phyloP scores from a whole-genome alignment of 2,113 vertebrate genomes.

The Irena cyanogastra region DNA sequence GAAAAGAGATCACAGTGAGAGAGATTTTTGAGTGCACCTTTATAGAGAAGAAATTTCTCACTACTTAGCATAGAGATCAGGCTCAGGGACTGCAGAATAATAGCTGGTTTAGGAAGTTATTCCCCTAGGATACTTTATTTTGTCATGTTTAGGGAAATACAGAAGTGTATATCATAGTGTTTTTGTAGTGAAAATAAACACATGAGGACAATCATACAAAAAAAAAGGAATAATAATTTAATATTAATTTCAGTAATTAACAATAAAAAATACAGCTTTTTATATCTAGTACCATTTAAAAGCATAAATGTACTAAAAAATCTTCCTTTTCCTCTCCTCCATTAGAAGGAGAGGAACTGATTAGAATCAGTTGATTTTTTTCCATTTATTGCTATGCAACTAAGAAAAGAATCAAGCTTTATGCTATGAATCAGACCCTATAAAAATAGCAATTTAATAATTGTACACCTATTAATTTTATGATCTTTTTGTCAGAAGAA shows the following conservation, averaged over 20 bases:
- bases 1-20: neutral
- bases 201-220: neutral
- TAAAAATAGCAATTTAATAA: constrained; percentile 23
- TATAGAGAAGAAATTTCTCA: neutral
- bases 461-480: neutral
- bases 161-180: neutral
- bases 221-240: neutral
- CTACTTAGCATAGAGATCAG: neutral
- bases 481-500: neutral
- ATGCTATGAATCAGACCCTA: neutral
- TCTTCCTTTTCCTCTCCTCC: neutral
- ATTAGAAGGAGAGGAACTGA: no score
- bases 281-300: neutral
- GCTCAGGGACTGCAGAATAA: neutral
- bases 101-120: neutral
- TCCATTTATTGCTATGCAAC: neutral
- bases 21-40: neutral
- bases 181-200: neutral
- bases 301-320: neutral
- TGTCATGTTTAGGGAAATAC: neutral
- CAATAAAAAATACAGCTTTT: neutral
- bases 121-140: neutral
- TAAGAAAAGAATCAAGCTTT: neutral
- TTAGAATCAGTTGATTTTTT: neutral
- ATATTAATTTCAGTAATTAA: neutral